Conservation (phyloP, 2,113 vertebrate genomes). For the Tricholaema leucomelas region DNA sequence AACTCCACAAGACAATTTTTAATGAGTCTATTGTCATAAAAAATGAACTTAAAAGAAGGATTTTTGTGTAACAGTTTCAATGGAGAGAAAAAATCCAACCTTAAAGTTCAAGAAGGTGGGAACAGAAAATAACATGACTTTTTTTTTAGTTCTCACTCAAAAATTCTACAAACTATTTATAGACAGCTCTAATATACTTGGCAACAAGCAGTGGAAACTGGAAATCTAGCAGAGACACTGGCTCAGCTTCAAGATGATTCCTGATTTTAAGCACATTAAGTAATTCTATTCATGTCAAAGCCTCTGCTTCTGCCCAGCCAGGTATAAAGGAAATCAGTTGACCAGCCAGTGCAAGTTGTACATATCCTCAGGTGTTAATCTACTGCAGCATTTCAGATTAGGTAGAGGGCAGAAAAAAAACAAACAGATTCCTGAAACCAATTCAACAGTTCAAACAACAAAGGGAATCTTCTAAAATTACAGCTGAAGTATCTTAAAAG, state of each 20-base stretch:
- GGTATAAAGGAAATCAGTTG: background rate
- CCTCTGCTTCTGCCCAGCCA: background rate
- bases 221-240: slow-evolving; percentile 31
- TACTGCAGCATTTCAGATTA: background rate
- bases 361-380: background rate
- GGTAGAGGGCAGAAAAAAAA: background rate
- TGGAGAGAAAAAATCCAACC: background rate
- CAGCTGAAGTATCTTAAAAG: background rate
- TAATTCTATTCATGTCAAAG: background rate
- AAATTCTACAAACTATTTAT: slow-evolving; percentile 57
- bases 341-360: background rate
- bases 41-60: background rate
- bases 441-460: background rate
- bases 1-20: background rate
- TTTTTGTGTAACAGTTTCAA: background rate
- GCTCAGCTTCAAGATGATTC: slow-evolving; percentile 42
- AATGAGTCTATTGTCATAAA: background rate
- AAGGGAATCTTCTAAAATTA: background rate
- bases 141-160: background rate
- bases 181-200: slow-evolving; percentile 34
- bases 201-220: slow-evolving; percentile 44
- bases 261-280: slow-evolving; percentile 43
- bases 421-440: background rate
- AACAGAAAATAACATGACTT: background rate
- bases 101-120: background rate